Evolutionary conservation across 2,113 vertebrate species (phyloP), one percentile per base, ranked within the genome.

Genomic region (Rhadina sibilatrix): DNA sequence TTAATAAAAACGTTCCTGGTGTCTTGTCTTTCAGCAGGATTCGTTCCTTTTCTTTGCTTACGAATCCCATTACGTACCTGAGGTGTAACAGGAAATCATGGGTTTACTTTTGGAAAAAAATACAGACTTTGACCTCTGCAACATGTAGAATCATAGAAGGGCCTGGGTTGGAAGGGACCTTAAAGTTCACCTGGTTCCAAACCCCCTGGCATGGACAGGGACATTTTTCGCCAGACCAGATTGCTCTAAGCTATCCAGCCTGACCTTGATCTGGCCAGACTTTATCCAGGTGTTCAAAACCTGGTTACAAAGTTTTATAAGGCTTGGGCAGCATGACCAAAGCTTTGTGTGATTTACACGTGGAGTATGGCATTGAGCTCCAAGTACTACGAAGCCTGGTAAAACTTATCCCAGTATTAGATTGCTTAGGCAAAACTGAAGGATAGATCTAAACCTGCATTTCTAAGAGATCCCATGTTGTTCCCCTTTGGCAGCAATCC

Each of bases 31-130:
- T 99, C 64, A 99, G 98, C 96, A 99, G 97, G 70, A 97, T 95
- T 3, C 99, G 98, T 92, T 99, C 99, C 95, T 98, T 99, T 96
- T 99, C 99, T 97, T 99, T 99, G 95, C 99, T 99, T 79, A 99
- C 99, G 93, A 99, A 99, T 71, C 99, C 99, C 99, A 99, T 99
- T 84, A 99, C 81, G 33, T 98, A 99, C 94, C 99, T 99, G 94
- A 72, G 91, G 19, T 42, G 22, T 40, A 71, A 91, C 7, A 82
- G 54, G 57, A 93, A 93, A 97, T 54, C 28, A 69, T 6, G 54
- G 27, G 12, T 63, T 89, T 49, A 44, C 23, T 83, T 89, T 59
- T 52, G 27, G 54, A 8, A 69, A 74, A 90, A 90, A 84, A 33
- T 19, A 57, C 4, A 52, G 20, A 40, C n/a, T 79, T 78, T 1